Percentiles rank a stretch among this genome's conserved stretches.
Conservation (phyloP, 2,888 invertebrate genomes). For the Hyposoter didymator region DNA sequence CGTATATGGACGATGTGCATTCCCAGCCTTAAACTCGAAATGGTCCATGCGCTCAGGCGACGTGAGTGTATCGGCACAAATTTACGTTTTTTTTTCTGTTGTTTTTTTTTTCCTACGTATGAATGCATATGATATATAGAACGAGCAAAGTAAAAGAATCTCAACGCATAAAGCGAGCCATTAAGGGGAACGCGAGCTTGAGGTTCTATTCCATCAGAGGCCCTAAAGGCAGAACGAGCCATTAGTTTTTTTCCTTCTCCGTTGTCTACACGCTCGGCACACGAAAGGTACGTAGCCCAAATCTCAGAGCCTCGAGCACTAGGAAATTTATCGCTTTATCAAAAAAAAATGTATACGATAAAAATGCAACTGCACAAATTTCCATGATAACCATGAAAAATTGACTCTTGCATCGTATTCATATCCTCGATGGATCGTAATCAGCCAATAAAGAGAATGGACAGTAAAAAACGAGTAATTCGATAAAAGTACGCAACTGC, state of each 20-base stretch:
- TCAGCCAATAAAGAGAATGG: too few species aligned
- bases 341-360: background rate
- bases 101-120: background rate
- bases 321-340: slow-evolving; percentile 24
- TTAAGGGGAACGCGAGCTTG: slow-evolving; percentile 28
- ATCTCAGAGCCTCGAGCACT: slow-evolving; percentile 43
- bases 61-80: background rate
- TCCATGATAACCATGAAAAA: background rate
- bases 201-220: slow-evolving; percentile 14
- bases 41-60: background rate
- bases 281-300: slow-evolving; percentile 23
- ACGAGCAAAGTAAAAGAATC: slow-evolving; percentile 36
- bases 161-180: slow-evolving; percentile 53
- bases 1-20: slow-evolving; percentile 22
- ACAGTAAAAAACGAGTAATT: too few species aligned
- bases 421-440: background rate
- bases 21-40: slow-evolving; percentile 11
- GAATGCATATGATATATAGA: background rate
- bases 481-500: too few species aligned
- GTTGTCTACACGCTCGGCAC: slow-evolving; percentile 14
- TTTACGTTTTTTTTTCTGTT: background rate
- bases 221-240: slow-evolving; percentile 64
- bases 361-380: background rate
- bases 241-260: slow-evolving; percentile 59
- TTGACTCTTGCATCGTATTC: background rate